These are phyloP conservation scores for Oxyura jamaicensis DNA, from an alignment of 2,113 vertebrate genomes.

Conservation along the genomic window DNA sequence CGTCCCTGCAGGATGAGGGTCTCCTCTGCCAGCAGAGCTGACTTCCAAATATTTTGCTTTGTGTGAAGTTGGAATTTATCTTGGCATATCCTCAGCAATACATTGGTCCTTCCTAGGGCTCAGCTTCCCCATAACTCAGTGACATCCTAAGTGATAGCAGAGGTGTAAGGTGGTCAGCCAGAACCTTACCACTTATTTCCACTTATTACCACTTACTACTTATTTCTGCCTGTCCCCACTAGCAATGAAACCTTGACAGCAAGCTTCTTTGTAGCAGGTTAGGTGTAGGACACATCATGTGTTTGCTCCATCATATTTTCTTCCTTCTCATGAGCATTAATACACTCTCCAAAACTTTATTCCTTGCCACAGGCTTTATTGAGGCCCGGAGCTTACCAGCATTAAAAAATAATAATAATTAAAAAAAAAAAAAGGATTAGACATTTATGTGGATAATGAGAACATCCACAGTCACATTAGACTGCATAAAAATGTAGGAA, in stretches of 20 bases:
- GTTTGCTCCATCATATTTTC: neutral
- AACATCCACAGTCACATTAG: conserved; percentile 8
- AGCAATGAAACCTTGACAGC: neutral
- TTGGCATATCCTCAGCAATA: neutral
- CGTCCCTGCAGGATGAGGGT: neutral
- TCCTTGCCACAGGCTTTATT: conserved; percentile 1
- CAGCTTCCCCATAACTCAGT: neutral
- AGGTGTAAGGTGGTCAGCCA: neutral
- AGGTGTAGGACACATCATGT: neutral
- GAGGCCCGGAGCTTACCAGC: neutral
- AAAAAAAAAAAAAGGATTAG: neutral
- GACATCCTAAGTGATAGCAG: neutral
- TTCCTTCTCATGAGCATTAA: neutral
- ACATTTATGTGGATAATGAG: conserved; percentile 28
- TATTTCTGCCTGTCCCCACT: neutral
- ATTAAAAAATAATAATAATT: too few relatives aligned
- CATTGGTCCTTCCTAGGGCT: neutral
- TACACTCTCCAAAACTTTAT: neutral
- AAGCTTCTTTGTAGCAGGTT: neutral
- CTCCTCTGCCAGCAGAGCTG: neutral
- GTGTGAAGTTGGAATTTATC: neutral
- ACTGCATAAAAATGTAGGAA: conserved; percentile 36
- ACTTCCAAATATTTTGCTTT: neutral
- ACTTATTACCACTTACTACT: too few relatives aligned
- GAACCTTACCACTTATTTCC: neutral